Evolutionary conservation across 2,113 vertebrate genomes (phyloP).

Genomic region (Ophthalmolycus amberensis): DNA sequence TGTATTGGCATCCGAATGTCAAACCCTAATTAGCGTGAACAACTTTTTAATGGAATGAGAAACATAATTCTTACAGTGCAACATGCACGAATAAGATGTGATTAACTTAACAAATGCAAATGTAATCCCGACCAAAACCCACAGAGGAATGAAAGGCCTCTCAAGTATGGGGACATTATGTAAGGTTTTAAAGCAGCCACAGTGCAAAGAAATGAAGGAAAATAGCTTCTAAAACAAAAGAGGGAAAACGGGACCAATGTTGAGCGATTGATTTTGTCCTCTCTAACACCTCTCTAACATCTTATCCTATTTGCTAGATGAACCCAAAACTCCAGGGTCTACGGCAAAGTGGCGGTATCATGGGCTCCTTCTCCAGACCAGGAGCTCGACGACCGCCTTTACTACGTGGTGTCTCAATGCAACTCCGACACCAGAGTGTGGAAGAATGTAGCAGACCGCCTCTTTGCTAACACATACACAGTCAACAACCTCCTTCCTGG

Average conservation of each 20-base stretch:
- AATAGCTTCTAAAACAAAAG: neutral
- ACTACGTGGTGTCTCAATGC: slow-evolving; percentile 84
- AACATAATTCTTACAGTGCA: neutral
- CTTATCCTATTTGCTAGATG: slow-evolving; percentile 72
- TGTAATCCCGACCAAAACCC: neutral
- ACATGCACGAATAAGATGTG: slow-evolving; percentile 8
- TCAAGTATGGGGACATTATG: neutral
- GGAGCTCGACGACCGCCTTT: slow-evolving; percentile 78
- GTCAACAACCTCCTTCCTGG: slow-evolving; percentile 83
- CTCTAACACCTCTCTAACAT: neutral
- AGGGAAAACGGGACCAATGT: neutral
- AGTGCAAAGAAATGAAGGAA: neutral
- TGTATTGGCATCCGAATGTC: neutral
- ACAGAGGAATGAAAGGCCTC: neutral
- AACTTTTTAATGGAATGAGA: neutral
- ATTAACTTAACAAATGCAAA: slow-evolving; percentile 16
- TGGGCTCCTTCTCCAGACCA: slow-evolving; percentile 89
- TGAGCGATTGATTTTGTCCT: neutral
- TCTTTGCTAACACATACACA: slow-evolving; percentile 87
- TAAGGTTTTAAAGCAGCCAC: neutral
- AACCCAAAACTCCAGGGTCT: slow-evolving; percentile 87
- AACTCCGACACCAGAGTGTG: slow-evolving; percentile 83
- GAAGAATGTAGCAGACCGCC: slow-evolving; percentile 80
- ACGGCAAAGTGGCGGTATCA: slow-evolving; percentile 81
- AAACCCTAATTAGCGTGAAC: slow-evolving; percentile 3